phyloP scores from a whole-genome alignment of 2,113 vertebrate genomes.

The Cyphomyrus plagiostoma region DNA sequence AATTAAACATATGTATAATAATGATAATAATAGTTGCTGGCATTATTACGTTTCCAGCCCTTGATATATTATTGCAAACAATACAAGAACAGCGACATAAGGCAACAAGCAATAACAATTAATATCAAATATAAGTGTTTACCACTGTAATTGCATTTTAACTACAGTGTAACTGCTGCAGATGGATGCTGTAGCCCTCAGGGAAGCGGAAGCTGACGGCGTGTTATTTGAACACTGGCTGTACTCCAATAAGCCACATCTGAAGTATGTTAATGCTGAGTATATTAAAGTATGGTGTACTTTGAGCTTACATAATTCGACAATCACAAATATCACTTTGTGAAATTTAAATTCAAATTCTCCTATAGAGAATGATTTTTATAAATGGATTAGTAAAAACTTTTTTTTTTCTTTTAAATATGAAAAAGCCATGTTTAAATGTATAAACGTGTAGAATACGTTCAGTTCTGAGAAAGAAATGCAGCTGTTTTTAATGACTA shows the following conservation, averaged over 20 bases:
- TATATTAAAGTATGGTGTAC: background rate
- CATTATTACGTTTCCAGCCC: background rate
- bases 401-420: background rate
- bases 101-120: background rate
- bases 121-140: background rate
- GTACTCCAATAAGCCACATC: background rate
- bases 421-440: background rate
- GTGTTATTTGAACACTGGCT: background rate
- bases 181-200: background rate
- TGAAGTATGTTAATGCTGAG: constrained; percentile 1
- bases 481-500: background rate
- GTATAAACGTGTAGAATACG: background rate
- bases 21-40: background rate
- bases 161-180: background rate
- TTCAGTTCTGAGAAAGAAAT: background rate
- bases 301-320: background rate
- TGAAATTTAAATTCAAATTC: background rate
- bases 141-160: constrained; percentile 9
- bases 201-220: background rate
- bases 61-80: background rate
- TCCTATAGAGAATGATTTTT: background rate
- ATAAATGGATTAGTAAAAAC: background rate
- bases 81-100: constrained; percentile 3
- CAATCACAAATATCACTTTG: background rate
- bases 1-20: background rate